Percentiles rank a stretch among this genome's conserved stretches.
Conservation (phyloP, 2,113 vertebrate species). For the Thunnus thynnus region DNA sequence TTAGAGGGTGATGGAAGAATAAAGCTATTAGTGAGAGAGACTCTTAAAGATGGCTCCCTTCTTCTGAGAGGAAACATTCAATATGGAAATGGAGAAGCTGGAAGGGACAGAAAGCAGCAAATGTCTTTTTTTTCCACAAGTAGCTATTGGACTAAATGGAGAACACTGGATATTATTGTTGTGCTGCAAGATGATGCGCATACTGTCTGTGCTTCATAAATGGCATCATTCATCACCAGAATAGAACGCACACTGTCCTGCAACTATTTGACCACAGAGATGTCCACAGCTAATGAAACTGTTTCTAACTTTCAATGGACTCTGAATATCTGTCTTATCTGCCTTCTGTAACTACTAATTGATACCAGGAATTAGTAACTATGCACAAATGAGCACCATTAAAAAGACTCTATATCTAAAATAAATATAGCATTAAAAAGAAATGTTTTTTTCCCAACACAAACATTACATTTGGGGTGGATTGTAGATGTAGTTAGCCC, state of each 20-base stretch:
- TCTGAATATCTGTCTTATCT: not conserved
- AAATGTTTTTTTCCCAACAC: not conserved
- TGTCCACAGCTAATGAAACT: constrained; percentile 12
- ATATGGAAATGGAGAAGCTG: constrained; percentile 15
- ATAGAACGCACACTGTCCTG: constrained; percentile 65
- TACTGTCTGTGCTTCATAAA: constrained; percentile 64
- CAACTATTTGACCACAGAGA: constrained; percentile 34
- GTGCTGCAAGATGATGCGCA: constrained; percentile 44
- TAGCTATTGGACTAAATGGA: constrained; percentile 28
- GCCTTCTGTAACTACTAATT: not conserved
- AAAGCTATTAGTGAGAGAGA: not conserved
- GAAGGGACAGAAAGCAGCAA: constrained; percentile 24
- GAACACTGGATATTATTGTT: constrained; percentile 79
- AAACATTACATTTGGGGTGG: not conserved
- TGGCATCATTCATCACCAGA: constrained; percentile 74
- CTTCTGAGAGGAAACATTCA: not conserved
- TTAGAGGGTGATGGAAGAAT: not conserved
- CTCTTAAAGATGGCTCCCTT: not conserved
- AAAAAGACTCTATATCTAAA: not conserved
- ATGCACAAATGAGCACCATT: not conserved
- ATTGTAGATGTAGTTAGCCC: not conserved
- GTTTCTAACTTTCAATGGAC: constrained; percentile 22
- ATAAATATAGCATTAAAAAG: not conserved
- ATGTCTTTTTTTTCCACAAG: constrained; percentile 32
- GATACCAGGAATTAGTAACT: not conserved